A percentile compares a stretch with the other conserved stretches of the same genome.
These are phyloP conservation scores for Trachemys scripta DNA, from an alignment of 2,113 vertebrate genomes.

Conservation along the genomic window DNA sequence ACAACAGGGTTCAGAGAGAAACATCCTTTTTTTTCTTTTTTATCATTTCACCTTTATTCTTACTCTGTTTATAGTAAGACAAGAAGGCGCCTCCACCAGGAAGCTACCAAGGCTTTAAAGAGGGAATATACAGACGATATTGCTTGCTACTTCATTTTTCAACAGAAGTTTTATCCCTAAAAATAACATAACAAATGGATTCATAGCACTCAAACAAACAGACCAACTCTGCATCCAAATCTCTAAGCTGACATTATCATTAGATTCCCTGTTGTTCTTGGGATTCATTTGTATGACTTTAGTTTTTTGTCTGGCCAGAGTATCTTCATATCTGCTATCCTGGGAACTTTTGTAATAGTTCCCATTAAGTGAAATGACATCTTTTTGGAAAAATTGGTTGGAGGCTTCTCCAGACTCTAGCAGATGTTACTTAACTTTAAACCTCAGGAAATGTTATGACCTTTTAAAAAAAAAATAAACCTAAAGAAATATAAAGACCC, in stretches of 20 bases:
- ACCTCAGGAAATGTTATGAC: background rate
- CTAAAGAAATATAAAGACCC: slow-evolving; percentile 33
- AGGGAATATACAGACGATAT: background rate
- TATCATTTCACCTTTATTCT: background rate
- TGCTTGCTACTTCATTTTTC: background rate
- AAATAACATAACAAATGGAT: slow-evolving; percentile 22
- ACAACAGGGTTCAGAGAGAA: slow-evolving; percentile 17
- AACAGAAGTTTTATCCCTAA: slow-evolving; percentile 19
- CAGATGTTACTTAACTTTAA: slow-evolving; percentile 62
- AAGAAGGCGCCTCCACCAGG: slow-evolving; percentile 10
- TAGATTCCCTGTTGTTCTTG: slow-evolving; percentile 24
- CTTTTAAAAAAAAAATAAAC: background rate
- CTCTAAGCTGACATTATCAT: slow-evolving; percentile 1
- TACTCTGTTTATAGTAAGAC: background rate
- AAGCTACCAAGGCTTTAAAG: background rate
- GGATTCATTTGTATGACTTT: slow-evolving; percentile 17
- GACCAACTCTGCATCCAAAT: background rate
- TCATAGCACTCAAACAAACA: background rate
- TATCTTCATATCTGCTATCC: slow-evolving; percentile 21
- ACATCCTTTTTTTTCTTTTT: background rate
- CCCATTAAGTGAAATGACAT: slow-evolving; percentile 56
- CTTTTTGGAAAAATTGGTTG: slow-evolving; percentile 52
- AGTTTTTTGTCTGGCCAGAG: slow-evolving; percentile 52
- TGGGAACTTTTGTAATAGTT: slow-evolving; percentile 40
- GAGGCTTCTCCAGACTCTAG: slow-evolving; percentile 1